Conservation (phyloP, 2,888 invertebrate species). For the Crocallis elinguaria region DNA sequence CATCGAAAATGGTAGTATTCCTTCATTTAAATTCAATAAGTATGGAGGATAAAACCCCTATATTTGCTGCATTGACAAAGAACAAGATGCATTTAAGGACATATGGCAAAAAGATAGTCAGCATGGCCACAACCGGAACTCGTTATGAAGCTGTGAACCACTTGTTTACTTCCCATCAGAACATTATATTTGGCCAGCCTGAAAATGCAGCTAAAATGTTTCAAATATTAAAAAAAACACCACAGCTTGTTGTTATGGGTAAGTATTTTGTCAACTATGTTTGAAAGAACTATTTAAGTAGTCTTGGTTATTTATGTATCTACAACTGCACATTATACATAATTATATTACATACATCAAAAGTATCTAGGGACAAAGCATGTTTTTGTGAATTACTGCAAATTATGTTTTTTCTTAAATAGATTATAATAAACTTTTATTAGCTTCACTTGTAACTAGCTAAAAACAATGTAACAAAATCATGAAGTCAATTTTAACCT, state of each 20-base stretch:
- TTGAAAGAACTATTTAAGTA: not conserved
- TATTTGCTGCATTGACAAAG: conserved; percentile 86
- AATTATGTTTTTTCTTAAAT: too few species aligned
- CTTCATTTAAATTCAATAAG: conserved; percentile 89
- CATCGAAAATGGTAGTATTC: conserved; percentile 89
- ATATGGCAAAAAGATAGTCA: conserved; percentile 87
- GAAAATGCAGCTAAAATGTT: conserved; percentile 85
- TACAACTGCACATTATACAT: too few species aligned
- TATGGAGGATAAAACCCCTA: conserved; percentile 87
- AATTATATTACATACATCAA: too few species aligned
- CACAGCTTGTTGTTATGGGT: conserved; percentile 89
- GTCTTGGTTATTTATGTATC: too few species aligned
- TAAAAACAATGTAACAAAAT: too few species aligned
- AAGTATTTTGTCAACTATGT: conserved; percentile 38
- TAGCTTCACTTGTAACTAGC: too few species aligned
- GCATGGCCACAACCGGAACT: conserved; percentile 87
- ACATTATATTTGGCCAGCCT: conserved; percentile 89
- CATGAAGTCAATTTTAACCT: too few species aligned
- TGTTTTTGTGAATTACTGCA: too few species aligned
- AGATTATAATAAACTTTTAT: too few species aligned
- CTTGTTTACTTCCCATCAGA: conserved; percentile 87
- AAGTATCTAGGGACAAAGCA: too few species aligned
- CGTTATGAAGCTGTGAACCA: conserved; percentile 87
- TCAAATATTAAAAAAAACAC: conserved; percentile 88
- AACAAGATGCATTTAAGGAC: conserved; percentile 88